Conservation (phyloP, 2,888 invertebrate genomes). For the Hirudinaria manillensis region DNA sequence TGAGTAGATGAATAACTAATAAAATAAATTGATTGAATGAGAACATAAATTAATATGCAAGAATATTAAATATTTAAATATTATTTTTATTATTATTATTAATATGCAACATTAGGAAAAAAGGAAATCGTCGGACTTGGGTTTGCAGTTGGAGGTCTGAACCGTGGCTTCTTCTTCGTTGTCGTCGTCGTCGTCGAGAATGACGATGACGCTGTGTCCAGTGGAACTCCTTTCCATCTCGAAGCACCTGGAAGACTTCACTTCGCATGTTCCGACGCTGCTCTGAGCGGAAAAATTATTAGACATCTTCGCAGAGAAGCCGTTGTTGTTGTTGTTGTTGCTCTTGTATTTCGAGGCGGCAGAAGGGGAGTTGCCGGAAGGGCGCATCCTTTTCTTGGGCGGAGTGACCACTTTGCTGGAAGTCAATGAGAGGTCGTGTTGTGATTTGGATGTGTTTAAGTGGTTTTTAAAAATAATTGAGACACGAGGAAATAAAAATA, state of each 20-base stretch:
- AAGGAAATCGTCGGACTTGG: background rate
- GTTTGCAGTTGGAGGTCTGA: background rate
- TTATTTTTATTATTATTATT: background rate
- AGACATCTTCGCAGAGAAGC: background rate
- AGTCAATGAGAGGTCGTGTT: background rate
- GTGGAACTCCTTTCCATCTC: conserved; percentile 33
- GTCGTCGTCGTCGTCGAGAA: conserved; percentile 35
- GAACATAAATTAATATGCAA: too few species aligned
- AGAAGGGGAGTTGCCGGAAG: background rate
- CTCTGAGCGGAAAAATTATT: background rate
- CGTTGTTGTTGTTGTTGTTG: background rate
- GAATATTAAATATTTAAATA: too few species aligned
- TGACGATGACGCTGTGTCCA: conserved; percentile 34
- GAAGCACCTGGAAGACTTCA: conserved; percentile 10
- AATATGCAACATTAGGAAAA: background rate
- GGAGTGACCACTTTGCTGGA: conserved; percentile 29
- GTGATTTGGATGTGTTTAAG: too few species aligned
- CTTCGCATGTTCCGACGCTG: background rate
- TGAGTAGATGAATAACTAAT: too few species aligned
- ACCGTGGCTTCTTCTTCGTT: background rate
- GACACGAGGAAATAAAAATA: too few species aligned
- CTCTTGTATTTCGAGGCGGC: background rate
- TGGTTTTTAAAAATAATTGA: too few species aligned
- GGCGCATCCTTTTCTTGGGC: conserved; percentile 23
- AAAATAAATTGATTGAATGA: too few species aligned